Evolutionary conservation across 2,113 vertebrate genomes (phyloP), one percentile per base, ranked within the genome.

Genomic region (Phalacrocorax carbo): DNA sequence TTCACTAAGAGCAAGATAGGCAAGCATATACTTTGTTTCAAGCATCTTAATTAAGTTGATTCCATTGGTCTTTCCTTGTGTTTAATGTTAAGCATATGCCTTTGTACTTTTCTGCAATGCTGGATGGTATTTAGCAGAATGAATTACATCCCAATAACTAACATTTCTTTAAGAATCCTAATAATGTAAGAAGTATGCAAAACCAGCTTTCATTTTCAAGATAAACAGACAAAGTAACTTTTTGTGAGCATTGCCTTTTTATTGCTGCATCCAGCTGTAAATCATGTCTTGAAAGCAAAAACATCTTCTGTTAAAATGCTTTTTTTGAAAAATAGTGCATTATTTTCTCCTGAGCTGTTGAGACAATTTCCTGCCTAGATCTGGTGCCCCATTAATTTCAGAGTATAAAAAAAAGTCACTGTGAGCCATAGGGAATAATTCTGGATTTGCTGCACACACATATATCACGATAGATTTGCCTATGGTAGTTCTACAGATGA

Each of bases 151-250:
- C 51, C 38, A 66, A n/a, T 94, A 97, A 92, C 71, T 91, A 76
- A 42, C 19, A 64, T 96, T 96, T 97, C 80, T 69, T 44, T 87
- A 92, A 90, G 89, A 88, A 76, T 44, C 82, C 72, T 58, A 82
- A 92, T 93, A 88, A 75, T 73, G 71, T 48, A 75, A 83, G 68
- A 93, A 78, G 69, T 84, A 66, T 73, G 78, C 42, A 88, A 97
- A 97, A 94, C 64, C 97, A 95, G 51, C 75, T 97, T 98, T 97
- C 78, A 72, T 97, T 98, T 97, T 90, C 71, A 86, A 94, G 96
- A 96, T 84, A 94, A 97, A 97, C 93, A 84, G 95, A 88, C 80
- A 92, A 97, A 94, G 80, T 91, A 93, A 96, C 72, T 94, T 96
- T 86, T 75, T 52, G 65, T 95, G 75, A 96, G 75, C 85, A 46